Evolutionary conservation across 2,797 vertebrate genomes (phyloP), one percentile per base, ranked within the genome.

Genomic region (Vespertilio murinus): DNA sequence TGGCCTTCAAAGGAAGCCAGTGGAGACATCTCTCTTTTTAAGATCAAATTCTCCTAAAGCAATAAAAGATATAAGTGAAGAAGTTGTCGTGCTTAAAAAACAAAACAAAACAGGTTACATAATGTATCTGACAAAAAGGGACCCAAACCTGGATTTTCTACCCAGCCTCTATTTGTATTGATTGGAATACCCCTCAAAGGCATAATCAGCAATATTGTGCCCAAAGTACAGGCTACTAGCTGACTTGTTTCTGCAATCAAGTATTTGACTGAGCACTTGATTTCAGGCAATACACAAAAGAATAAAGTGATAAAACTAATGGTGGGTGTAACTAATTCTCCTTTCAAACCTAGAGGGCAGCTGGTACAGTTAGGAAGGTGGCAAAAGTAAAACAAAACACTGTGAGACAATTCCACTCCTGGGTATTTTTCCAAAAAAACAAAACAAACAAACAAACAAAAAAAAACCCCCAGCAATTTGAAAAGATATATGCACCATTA

Each of bases 241-340:
- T 95, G 67, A 94, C 49, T 93, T 70, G 22, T 73, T 96, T 93
- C 38, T 69, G 12, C 89, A 96, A 71, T 90, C 95, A 96, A 93
- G 35, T 87, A 18, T 93, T 77, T 91, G 23, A 30, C 65, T 80
- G 54, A 90, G 59, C 54, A 92, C 61, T 86, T 95, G 86, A 33
- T 70, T 94, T 94, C 49, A 79, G 56, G 95, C 5, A 78, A 85
- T 20, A 83, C 25, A 59, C 30, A 77, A 94, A 82, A 82, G 79
- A 82, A 75, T 91, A 49, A 94, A 87, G 84, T 85, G 56, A 90
- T 88, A 75, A 94, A 96, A 90, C 87, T 88, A 96, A 94, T 64
- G 35, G 88, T 82, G 92, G 87, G 40, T 93, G n/a, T 77, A 94
- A 91, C 61, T 59, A 96, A 93, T 85, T 95, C 81, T 95, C 75